These are phyloP conservation scores for Anoplolepis gracilipes DNA, from an alignment of 1,140 invertebrate species.

Conservation along the genomic window DNA sequence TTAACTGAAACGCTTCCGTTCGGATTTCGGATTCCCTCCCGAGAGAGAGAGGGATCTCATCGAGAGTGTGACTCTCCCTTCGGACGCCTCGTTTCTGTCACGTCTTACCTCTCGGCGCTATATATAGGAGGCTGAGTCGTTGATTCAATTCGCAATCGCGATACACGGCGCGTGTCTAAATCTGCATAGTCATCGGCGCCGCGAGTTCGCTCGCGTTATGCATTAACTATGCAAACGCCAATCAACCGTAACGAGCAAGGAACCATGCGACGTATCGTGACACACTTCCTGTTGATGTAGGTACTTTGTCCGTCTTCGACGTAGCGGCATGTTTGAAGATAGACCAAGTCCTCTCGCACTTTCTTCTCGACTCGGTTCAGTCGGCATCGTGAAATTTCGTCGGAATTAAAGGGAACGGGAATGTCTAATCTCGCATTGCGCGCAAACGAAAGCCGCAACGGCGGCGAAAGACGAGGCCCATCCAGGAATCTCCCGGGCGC, in stretches of 20 bases:
- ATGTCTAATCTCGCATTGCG: constrained; percentile 21
- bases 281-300: constrained; percentile 25
- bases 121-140: constrained; percentile 29
- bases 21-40: constrained; percentile 1
- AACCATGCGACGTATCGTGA: constrained; percentile 28
- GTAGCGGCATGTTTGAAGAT: background rate
- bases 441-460: background rate
- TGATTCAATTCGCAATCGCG: constrained; percentile 56
- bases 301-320: background rate
- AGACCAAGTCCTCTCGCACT: constrained; percentile 19
- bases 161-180: constrained; percentile 52
- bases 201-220: constrained; percentile 34
- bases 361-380: background rate
- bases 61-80: constrained; percentile 15
- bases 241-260: constrained; percentile 55
- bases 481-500: background rate
- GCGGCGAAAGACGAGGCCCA: background rate
- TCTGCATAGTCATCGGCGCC: constrained; percentile 52
- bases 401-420: constrained; percentile 12
- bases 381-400: background rate
- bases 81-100: constrained; percentile 43
- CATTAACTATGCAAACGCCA: constrained; percentile 53
- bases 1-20: constrained; percentile 54
- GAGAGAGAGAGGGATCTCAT: constrained; percentile 11
- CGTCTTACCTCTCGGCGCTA: constrained; percentile 30